Conservation (phyloP, 2,113 vertebrate species). For the Anguilla rostrata region DNA sequence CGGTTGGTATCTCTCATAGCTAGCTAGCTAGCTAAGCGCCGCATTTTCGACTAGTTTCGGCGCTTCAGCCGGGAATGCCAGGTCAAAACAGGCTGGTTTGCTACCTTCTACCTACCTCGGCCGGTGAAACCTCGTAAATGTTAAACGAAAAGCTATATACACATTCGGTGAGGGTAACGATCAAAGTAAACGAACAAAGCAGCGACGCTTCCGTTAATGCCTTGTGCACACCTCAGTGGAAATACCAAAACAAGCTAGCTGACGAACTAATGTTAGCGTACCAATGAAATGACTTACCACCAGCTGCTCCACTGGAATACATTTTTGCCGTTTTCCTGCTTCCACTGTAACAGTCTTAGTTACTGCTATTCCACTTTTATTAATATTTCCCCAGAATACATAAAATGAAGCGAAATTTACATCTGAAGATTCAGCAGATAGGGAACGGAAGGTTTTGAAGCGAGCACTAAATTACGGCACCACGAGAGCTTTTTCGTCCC, state of each 20-base stretch:
- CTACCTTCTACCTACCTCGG: neutral
- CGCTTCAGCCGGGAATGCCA: neutral
- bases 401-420: constrained; percentile 46
- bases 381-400: constrained; percentile 56
- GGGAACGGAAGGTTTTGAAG: constrained; percentile 52
- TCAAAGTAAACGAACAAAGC: neutral
- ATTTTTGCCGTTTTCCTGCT: constrained; percentile 68
- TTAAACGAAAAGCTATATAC: neutral
- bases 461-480: constrained; percentile 62
- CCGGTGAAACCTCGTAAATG: neutral
- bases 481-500: constrained; percentile 65
- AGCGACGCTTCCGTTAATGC: neutral
- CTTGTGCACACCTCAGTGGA: neutral
- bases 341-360: constrained; percentile 53
- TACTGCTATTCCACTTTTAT: constrained; percentile 54
- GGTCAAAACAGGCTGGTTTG: neutral
- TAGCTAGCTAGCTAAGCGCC: neutral
- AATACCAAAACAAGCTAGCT: constrained; percentile 16
- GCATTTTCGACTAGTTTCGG: neutral
- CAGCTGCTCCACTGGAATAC: constrained; percentile 65
- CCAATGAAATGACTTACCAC: constrained; percentile 56
- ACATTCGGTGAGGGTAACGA: too few species aligned
- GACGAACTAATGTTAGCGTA: constrained; percentile 13
- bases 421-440: constrained; percentile 35
- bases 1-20: neutral